phyloP scores from a whole-genome alignment of 2,113 vertebrate genomes.

The human region GRCh38 chr12:41679501-41680000 shows the following conservation, averaged over 20 bases:
- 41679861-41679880: too few species aligned
- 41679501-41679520: neutral
- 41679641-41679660: neutral
- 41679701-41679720: neutral
- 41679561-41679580: neutral
- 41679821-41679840: too few species aligned
- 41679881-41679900: too few species aligned
- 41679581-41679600: neutral
- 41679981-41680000: too few species aligned
- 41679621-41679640: neutral
- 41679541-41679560: neutral
- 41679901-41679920: too few species aligned
- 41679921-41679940: too few species aligned
- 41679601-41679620: neutral
- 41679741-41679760: neutral
- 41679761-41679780: neutral
- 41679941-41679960: too few species aligned
- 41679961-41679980: too few species aligned
- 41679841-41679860: too few species aligned
- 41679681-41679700: conserved; percentile 29
- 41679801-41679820: neutral
- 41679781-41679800: neutral
- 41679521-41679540: neutral
- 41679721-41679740: neutral
- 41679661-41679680: neutral